Evolutionary conservation across 2,888 invertebrate genomes (phyloP).

Genomic region (Rambutsinella grinnellia): DNA sequence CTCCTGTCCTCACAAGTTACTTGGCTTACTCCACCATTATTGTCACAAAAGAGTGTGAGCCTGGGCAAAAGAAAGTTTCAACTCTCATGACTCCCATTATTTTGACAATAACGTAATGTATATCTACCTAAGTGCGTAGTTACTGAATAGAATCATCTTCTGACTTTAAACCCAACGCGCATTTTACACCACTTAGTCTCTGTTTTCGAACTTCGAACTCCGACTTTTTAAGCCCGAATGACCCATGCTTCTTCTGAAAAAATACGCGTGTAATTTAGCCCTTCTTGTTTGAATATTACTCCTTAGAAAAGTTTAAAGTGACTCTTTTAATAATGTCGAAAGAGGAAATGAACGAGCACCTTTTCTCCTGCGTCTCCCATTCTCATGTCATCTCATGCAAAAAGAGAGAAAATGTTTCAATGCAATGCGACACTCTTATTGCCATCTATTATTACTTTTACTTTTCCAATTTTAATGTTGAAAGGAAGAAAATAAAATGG

Average conservation of each 20-base stretch:
- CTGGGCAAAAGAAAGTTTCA: slow-evolving; percentile 11
- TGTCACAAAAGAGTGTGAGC: not conserved
- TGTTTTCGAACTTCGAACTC: too few species aligned
- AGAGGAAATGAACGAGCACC: too few species aligned
- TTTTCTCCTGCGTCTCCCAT: not conserved
- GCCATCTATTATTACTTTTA: not conserved
- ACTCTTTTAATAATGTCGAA: too few species aligned
- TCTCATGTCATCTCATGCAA: not conserved
- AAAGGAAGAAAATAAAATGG: not conserved
- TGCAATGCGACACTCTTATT: slow-evolving; percentile 32
- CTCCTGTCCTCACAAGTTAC: not conserved
- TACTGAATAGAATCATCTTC: not conserved
- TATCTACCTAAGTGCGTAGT: not conserved
- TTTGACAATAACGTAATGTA: slow-evolving; percentile 41
- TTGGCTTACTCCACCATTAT: not conserved
- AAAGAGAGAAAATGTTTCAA: slow-evolving; percentile 17
- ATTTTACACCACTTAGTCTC: too few species aligned
- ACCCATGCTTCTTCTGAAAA: not conserved
- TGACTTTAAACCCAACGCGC: too few species aligned
- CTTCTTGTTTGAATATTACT: too few species aligned
- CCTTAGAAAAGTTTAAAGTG: too few species aligned
- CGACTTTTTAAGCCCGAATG: too few species aligned
- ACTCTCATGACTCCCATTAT: slow-evolving; percentile 43
- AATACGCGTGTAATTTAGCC: too few species aligned
- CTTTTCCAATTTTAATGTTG: not conserved